Conservation (phyloP, 2,113 vertebrate genomes). For the Piprites chloris region DNA sequence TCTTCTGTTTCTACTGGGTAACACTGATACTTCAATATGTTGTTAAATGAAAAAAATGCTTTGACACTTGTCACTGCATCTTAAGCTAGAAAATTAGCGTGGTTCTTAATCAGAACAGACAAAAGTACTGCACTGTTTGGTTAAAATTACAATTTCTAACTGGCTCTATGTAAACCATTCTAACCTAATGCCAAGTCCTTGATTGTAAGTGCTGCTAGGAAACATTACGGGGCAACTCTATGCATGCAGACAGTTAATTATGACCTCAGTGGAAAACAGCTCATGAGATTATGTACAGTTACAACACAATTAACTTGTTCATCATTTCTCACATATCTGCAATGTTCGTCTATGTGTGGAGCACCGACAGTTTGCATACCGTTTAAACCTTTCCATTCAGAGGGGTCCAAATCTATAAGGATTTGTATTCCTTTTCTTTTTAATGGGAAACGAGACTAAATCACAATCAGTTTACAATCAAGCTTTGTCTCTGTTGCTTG, state of each 20-base stretch:
- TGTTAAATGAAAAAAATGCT: constrained; percentile 52
- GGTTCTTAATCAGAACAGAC: constrained; percentile 58
- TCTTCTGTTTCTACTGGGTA: not conserved
- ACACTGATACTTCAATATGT: constrained; percentile 5
- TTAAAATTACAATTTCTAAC: constrained; percentile 56
- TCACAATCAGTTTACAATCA: constrained; percentile 12
- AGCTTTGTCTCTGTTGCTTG: not conserved
- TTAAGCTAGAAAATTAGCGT: constrained; percentile 48
- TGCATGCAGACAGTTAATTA: constrained; percentile 58
- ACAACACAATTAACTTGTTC: constrained; percentile 59
- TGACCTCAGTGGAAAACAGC: constrained; percentile 40
- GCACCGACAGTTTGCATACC: not conserved
- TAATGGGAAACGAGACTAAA: not conserved
- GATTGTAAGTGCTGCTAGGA: constrained; percentile 39
- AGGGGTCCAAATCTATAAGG: not conserved
- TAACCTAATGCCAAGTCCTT: constrained; percentile 26
- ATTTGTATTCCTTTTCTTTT: constrained; percentile 30
- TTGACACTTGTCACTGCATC: constrained; percentile 30
- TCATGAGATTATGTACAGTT: constrained; percentile 58
- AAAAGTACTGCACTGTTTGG: constrained; percentile 13
- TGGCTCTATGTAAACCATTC: constrained; percentile 30
- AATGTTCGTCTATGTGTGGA: not conserved
- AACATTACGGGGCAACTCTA: not conserved
- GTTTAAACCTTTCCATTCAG: constrained; percentile 34
- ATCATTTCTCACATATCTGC: constrained; percentile 33